Conservation (phyloP, 1,140 invertebrate species). For the Drosophila quadrilineata region DNA sequence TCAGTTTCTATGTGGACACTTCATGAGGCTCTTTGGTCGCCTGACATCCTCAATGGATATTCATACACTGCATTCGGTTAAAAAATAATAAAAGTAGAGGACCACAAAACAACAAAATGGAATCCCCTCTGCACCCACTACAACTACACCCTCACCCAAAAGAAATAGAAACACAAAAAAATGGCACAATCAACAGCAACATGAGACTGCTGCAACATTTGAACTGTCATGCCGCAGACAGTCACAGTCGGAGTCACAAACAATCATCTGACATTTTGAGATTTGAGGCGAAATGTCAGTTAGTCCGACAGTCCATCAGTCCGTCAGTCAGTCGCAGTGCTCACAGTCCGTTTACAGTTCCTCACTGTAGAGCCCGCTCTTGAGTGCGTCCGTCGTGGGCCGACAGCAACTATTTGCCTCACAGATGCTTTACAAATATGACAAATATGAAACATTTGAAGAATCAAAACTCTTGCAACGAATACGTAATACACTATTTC, state of each 20-base stretch:
- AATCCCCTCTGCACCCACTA: too few relatives aligned
- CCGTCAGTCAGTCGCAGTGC: constrained; percentile 26
- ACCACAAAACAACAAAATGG: constrained; percentile 1
- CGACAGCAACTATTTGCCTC: constrained; percentile 9
- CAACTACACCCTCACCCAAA: background rate
- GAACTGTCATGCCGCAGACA: constrained; percentile 65
- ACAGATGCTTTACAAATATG: constrained; percentile 32
- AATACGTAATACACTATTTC: constrained; percentile 2
- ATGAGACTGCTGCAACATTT: constrained; percentile 42
- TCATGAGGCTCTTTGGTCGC: constrained; percentile 50
- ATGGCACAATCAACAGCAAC: constrained; percentile 50
- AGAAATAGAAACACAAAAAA: constrained; percentile 37
- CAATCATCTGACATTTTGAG: constrained; percentile 59
- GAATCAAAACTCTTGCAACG: background rate
- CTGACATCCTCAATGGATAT: constrained; percentile 69
- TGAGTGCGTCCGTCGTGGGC: constrained; percentile 34
- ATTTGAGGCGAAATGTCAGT: constrained; percentile 77
- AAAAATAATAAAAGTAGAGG: too few relatives aligned
- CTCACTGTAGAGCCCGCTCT: constrained; percentile 64
- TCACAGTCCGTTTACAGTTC: constrained; percentile 35
- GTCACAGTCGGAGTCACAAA: constrained; percentile 14
- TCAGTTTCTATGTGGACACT: constrained; percentile 62
- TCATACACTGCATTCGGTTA: constrained; percentile 60
- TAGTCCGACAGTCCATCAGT: too few relatives aligned
- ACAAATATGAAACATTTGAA: constrained; percentile 21